A percentile compares a stretch with the other conserved stretches of the same genome.
phyloP scores from a whole-genome alignment of 2,113 vertebrate species.

The Promerops cafer region DNA sequence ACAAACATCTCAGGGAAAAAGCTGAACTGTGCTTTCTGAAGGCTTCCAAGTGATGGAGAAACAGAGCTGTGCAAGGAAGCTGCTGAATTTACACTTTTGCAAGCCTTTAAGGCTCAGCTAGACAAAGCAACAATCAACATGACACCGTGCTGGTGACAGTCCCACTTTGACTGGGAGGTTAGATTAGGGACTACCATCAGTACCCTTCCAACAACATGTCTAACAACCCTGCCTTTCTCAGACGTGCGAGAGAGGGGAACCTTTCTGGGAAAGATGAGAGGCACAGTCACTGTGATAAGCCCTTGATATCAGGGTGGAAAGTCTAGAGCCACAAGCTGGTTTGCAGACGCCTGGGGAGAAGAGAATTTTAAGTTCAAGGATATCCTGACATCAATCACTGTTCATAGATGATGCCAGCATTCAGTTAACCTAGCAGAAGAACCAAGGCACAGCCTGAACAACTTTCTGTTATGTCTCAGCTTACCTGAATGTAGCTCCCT shows the following conservation, averaged over 20 bases:
- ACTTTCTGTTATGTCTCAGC: background rate
- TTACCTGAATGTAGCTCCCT: constrained; percentile 88
- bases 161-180: background rate
- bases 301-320: background rate
- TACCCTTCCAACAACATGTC: background rate
- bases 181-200: background rate
- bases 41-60: background rate
- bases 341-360: background rate
- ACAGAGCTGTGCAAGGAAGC: background rate
- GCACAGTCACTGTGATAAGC: background rate
- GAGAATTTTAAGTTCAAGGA: background rate
- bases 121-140: background rate
- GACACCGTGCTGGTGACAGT: background rate
- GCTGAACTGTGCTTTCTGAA: background rate
- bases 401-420: background rate
- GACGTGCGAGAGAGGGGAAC: background rate
- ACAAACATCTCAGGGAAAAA: background rate
- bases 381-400: background rate
- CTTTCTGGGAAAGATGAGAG: background rate
- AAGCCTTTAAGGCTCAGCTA: background rate
- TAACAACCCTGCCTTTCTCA: background rate
- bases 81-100: background rate
- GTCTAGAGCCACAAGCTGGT: background rate
- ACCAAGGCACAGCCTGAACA: background rate
- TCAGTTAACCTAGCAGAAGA: background rate